A percentile compares a stretch with the other conserved stretches of the same genome.
phyloP scores from a whole-genome alignment of 1,140 invertebrate species.

The Palaemon carinicauda region DNA sequence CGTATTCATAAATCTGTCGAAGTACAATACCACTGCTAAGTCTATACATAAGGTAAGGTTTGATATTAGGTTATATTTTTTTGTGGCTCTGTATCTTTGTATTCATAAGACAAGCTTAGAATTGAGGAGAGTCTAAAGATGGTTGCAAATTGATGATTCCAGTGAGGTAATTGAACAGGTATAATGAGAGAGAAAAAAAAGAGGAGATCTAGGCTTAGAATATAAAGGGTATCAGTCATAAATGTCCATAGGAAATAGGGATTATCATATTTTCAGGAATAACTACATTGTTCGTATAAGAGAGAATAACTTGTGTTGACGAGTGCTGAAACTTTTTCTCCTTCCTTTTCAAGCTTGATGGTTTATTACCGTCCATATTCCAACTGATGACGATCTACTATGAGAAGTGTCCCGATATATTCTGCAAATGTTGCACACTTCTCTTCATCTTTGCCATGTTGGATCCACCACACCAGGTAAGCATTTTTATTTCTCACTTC shows the following conservation, averaged over 20 bases:
- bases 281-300: neutral
- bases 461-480: neutral
- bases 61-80: neutral
- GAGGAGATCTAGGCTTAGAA: no score
- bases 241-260: no score
- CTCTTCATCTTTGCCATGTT: conserved; percentile 37
- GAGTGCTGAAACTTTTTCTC: neutral
- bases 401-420: conserved; percentile 51
- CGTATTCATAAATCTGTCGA: conserved; percentile 57
- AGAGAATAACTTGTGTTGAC: neutral
- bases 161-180: no score
- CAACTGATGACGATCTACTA: conserved; percentile 53
- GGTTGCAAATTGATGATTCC: neutral
- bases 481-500: neutral
- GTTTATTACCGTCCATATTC: conserved; percentile 14
- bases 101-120: neutral
- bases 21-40: conserved; percentile 38
- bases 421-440: conserved; percentile 50
- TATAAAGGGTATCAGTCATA: no score
- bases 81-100: neutral
- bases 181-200: no score
- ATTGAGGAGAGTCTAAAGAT: neutral
- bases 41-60: conserved; percentile 15
- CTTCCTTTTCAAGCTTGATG: conserved; percentile 22
- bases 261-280: neutral